These are phyloP conservation scores for Scolanthus callimorphus DNA, from an alignment of 92 coral and sea anemone genomes.

Conservation along the genomic window DNA sequence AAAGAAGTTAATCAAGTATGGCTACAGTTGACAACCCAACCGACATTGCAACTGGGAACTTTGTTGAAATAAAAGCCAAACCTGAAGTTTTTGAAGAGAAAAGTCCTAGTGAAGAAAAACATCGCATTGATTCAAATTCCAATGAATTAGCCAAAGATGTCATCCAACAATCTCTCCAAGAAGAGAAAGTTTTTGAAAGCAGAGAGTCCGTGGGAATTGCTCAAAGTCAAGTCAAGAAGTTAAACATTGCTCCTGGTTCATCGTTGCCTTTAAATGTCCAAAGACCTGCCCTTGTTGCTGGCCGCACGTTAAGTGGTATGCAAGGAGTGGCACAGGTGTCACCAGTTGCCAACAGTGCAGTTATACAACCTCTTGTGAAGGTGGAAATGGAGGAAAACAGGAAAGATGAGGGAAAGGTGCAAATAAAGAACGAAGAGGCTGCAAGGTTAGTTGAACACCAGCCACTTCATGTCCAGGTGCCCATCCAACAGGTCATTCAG, in stretches of 20 bases:
- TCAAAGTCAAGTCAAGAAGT: no score
- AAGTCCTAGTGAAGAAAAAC: neutral
- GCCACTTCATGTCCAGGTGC: no score
- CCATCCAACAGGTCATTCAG: neutral
- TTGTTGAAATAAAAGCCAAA: neutral
- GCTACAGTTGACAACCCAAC: neutral
- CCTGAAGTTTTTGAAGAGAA: neutral
- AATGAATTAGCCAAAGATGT: neutral
- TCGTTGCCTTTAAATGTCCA: neutral
- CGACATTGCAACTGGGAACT: neutral
- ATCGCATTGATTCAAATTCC: no score
- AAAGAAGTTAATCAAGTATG: no score
- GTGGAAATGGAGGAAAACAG: neutral
- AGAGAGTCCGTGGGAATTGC: no score
- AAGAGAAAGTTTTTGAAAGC: neutral
- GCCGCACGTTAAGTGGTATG: neutral
- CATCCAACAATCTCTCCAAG: neutral
- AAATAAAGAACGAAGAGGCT: neutral
- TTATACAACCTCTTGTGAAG: neutral
- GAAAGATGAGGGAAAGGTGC: neutral
- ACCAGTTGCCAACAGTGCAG: neutral
- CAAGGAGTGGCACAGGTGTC: neutral
- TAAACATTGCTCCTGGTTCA: neutral
- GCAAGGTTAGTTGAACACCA: neutral
- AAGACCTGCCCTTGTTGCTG: conserved; percentile 1